Conservation (phyloP, 2,888 invertebrate genomes). For the Erebia aethiops region DNA sequence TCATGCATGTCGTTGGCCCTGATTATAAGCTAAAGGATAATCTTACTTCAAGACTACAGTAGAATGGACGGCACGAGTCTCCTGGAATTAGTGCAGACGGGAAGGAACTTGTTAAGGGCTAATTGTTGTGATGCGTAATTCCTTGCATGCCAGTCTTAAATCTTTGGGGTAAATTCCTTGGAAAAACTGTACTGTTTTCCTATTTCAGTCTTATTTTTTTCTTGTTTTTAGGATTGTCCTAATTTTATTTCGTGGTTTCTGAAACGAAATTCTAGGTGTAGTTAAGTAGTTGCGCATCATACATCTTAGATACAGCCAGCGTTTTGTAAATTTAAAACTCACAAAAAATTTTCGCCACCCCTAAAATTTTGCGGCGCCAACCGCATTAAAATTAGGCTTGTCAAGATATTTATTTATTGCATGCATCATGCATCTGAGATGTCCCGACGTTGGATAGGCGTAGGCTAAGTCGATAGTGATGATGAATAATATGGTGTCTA, state of each 20-base stretch:
- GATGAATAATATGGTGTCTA: no score
- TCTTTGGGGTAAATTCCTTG: neutral
- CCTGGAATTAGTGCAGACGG: conserved; percentile 30
- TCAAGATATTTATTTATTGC: no score
- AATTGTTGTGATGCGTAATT: conserved; percentile 23
- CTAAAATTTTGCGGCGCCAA: no score
- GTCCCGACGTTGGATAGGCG: no score
- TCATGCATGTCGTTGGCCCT: neutral
- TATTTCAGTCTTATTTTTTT: neutral
- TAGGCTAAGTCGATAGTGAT: no score
- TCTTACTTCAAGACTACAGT: neutral
- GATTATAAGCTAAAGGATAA: neutral
- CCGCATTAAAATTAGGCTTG: no score
- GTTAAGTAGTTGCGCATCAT: neutral
- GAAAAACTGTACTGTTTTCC: neutral
- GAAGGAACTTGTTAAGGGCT: conserved; percentile 34
- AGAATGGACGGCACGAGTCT: conserved; percentile 5
- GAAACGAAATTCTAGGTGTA: neutral
- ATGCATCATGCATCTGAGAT: no score
- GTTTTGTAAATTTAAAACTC: no score
- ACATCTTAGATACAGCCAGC: no score
- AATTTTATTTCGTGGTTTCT: neutral
- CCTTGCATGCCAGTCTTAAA: neutral
- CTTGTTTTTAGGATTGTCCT: neutral
- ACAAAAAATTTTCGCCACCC: no score